Evolutionary conservation across 1,140 invertebrate species (phyloP).

Genomic region (Pseudomyrmex dendroicus): DNA sequence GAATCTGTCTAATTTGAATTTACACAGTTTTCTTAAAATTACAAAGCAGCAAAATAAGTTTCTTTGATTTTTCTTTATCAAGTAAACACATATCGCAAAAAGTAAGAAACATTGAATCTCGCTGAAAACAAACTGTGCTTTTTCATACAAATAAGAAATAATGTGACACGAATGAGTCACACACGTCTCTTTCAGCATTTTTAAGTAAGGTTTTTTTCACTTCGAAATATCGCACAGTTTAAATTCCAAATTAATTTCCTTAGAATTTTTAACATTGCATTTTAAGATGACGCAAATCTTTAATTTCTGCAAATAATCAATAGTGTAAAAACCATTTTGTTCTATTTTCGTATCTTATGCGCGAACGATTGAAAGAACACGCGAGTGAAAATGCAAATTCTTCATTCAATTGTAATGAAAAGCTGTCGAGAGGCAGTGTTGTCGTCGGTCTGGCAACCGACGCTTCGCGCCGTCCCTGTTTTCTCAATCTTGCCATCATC

Average conservation of each 20-base stretch:
- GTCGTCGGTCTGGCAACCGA: conserved; percentile 7
- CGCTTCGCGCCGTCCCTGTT: conserved; percentile 34
- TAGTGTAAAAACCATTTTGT: too few relatives aligned
- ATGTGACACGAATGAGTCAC: too few relatives aligned
- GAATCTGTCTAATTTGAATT: background rate
- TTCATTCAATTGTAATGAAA: background rate
- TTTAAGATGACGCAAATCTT: too few relatives aligned
- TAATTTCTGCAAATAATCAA: too few relatives aligned
- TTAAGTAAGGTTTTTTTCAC: too few relatives aligned
- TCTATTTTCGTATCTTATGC: background rate
- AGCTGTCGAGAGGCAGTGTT: conserved; percentile 4
- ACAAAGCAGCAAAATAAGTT: background rate
- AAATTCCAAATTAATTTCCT: too few relatives aligned
- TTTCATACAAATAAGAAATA: too few relatives aligned
- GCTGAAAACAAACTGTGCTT: too few relatives aligned
- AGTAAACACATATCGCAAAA: background rate
- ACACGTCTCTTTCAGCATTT: too few relatives aligned
- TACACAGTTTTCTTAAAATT: background rate
- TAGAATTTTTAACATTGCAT: too few relatives aligned
- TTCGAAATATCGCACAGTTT: too few relatives aligned
- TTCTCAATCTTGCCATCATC: conserved; percentile 47
- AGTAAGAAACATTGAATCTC: background rate
- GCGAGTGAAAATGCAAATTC: background rate
- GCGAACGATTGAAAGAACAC: too few relatives aligned
- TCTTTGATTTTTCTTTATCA: background rate